Percentiles rank a stretch among this genome's conserved stretches.
Conservation (phyloP, 1,140 invertebrate genomes). For the Chlorops oryzae region DNA sequence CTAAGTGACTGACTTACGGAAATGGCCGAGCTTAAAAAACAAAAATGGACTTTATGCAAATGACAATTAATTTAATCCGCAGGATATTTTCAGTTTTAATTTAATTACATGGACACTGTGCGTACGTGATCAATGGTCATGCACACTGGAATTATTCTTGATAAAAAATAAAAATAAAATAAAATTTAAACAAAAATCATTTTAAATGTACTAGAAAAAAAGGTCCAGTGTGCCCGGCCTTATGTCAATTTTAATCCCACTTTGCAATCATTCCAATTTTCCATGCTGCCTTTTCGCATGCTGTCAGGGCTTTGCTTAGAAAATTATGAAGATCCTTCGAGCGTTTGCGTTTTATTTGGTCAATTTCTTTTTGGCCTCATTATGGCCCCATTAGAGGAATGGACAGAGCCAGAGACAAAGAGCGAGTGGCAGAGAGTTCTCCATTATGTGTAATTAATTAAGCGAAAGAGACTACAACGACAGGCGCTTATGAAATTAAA, state of each 20-base stretch:
- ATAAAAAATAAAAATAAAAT: background rate
- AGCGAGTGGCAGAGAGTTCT: too few relatives aligned
- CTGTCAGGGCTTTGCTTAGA: too few relatives aligned
- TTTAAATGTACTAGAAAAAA: background rate
- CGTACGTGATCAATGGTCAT: constrained; percentile 45
- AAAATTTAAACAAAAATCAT: background rate
- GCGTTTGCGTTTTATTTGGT: too few relatives aligned
- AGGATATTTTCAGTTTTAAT: constrained; percentile 47
- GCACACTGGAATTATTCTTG: too few relatives aligned
- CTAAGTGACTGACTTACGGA: too few relatives aligned
- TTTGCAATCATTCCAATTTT: constrained; percentile 39
- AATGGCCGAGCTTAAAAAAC: too few relatives aligned
- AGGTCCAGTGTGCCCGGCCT: background rate
- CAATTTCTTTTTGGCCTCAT: too few relatives aligned
- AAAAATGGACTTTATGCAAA: constrained; percentile 39
- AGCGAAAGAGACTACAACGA: background rate
- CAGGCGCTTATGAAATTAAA: constrained; percentile 38
- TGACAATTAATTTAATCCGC: constrained; percentile 47
- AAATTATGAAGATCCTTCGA: constrained; percentile 37
- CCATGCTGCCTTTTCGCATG: constrained; percentile 28
- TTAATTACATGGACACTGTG: constrained; percentile 47
- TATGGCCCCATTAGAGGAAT: too few relatives aligned
- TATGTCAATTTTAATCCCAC: constrained; percentile 30
- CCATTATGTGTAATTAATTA: constrained; percentile 7
- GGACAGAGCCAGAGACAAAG: too few relatives aligned